These are phyloP conservation scores for Amphiprion percula DNA, from an alignment of 2,113 vertebrate species.

Conservation along the genomic window DNA sequence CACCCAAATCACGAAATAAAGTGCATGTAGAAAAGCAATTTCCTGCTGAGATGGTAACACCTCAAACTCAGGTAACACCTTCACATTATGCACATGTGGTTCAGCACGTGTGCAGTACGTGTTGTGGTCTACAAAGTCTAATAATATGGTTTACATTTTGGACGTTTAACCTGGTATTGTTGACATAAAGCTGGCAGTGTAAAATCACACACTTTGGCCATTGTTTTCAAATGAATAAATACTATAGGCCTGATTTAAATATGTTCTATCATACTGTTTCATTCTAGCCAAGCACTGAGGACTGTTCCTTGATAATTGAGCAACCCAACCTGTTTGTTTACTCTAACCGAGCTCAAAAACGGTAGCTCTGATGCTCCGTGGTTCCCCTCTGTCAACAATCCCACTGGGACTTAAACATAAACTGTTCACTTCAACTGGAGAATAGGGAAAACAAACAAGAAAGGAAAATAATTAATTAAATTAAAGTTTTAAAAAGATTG, in stretches of 20 bases:
- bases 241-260: not conserved
- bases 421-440: not conserved
- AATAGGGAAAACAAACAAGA: not conserved
- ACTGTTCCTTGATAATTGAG: conserved; percentile 12
- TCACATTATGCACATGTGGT: conserved; percentile 15
- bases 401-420: conserved; percentile 16
- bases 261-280: not conserved
- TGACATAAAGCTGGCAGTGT: not conserved
- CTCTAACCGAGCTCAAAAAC: not conserved
- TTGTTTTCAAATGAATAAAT: conserved; percentile 20
- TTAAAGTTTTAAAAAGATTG: not conserved
- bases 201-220: conserved; percentile 1
- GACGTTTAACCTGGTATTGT: not conserved
- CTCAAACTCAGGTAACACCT: conserved; percentile 65
- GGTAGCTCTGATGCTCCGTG: not conserved
- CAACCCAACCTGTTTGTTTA: conserved; percentile 36
- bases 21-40: conserved; percentile 67
- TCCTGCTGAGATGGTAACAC: conserved; percentile 63
- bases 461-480: not conserved
- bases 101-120: conserved; percentile 13
- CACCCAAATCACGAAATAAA: conserved; percentile 28
- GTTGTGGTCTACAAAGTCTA: not conserved
- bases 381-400: conserved; percentile 7
- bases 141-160: conserved; percentile 52
- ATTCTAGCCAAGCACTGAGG: not conserved